phyloP scores from a whole-genome alignment of 2,113 vertebrate genomes.

The Scartelaos histophorus region DNA sequence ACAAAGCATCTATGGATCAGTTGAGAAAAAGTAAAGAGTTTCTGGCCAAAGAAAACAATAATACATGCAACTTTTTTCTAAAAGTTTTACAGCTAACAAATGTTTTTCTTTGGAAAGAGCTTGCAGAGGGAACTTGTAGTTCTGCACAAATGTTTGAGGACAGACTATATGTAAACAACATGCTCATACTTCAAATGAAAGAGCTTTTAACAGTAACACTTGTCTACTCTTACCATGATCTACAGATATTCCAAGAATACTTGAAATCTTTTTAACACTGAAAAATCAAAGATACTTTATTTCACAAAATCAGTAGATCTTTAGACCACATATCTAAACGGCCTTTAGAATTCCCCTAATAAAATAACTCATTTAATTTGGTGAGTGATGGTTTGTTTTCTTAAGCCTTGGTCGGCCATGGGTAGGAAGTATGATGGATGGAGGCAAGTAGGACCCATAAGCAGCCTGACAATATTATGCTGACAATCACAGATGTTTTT shows the following conservation, averaged over 20 bases:
- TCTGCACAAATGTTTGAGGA: slow-evolving; percentile 32
- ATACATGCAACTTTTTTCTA: neutral
- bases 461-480: slow-evolving; percentile 63
- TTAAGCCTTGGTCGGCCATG: neutral
- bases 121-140: neutral
- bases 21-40: neutral
- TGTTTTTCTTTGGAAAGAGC: neutral
- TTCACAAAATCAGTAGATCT: slow-evolving; percentile 60
- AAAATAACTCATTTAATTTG: slow-evolving; percentile 1
- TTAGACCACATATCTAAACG: slow-evolving; percentile 27
- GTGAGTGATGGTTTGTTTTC: neutral
- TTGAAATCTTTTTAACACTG: slow-evolving; percentile 99
- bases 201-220: slow-evolving; percentile 57
- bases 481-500: slow-evolving; percentile 5
- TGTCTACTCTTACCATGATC: slow-evolving; percentile 93
- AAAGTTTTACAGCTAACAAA: neutral
- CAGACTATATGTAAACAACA: slow-evolving; percentile 40
- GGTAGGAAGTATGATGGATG: slow-evolving; percentile 13
- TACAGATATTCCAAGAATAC: slow-evolving; percentile 99
- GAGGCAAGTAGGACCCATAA: slow-evolving; percentile 57
- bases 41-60: neutral
- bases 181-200: slow-evolving; percentile 54
- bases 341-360: slow-evolving; percentile 8
- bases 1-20: neutral
- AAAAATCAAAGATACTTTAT: slow-evolving; percentile 96